A percentile compares a stretch with the other conserved stretches of the same genome.
Evolutionary conservation across 2,797 vertebrate species (phyloP).

Genomic region (Phataginus tetradactyla): DNA sequence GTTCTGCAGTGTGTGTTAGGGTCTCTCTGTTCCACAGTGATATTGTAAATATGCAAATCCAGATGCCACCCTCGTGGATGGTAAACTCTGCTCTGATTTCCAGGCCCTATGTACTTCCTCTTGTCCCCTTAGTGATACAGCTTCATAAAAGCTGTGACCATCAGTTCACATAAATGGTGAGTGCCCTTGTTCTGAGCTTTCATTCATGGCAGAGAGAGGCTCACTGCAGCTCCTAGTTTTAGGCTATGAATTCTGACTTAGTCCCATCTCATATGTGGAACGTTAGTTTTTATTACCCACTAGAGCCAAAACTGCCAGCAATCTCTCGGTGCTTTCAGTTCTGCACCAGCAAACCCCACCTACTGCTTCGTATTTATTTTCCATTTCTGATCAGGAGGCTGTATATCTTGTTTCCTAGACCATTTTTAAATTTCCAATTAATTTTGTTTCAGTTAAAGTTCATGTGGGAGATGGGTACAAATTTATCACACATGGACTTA

Average conservation of each 20-base stretch:
- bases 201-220: background rate
- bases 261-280: background rate
- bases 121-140: background rate
- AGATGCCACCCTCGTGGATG: background rate
- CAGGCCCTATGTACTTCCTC: background rate
- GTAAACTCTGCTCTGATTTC: background rate
- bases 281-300: background rate
- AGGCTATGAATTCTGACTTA: background rate
- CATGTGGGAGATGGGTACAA: background rate
- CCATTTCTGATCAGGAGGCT: background rate
- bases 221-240: too few relatives aligned
- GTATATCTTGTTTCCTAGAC: background rate
- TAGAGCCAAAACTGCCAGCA: background rate
- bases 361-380: background rate
- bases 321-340: background rate
- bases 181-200: background rate
- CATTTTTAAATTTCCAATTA: background rate
- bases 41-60: background rate
- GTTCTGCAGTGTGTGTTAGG: background rate
- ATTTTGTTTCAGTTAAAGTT: constrained; percentile 33
- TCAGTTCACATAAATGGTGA: background rate
- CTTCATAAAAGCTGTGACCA: background rate
- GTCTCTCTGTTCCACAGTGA: background rate
- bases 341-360: background rate
- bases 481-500: background rate